Conservation (phyloP, 2,113 vertebrate genomes). For the Percina caprodes region DNA sequence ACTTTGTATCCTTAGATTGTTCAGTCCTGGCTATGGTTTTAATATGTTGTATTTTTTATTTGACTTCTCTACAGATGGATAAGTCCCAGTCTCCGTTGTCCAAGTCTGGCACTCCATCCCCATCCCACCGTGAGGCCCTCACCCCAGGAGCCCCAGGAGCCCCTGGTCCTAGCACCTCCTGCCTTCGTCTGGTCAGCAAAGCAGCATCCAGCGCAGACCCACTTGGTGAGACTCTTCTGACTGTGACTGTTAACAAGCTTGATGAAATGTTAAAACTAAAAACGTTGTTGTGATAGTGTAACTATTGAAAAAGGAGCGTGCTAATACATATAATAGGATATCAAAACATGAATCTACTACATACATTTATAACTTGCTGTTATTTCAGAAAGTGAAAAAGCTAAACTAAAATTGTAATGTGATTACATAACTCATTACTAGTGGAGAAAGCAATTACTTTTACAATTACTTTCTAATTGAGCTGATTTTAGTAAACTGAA, state of each 20-base stretch:
- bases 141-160: conserved; percentile 84
- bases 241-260: not conserved
- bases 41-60: not conserved
- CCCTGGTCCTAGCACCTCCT: conserved; percentile 87
- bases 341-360: not conserved
- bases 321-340: not conserved
- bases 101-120: conserved; percentile 86
- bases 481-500: not conserved
- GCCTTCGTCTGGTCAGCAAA: conserved; percentile 84
- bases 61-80: conserved; percentile 75
- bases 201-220: conserved; percentile 84
- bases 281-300: not conserved
- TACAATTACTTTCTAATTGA: not conserved
- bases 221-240: conserved; percentile 81
- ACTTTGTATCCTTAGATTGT: not conserved
- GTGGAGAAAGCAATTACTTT: not conserved
- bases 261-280: not conserved
- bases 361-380: not conserved
- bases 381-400: not conserved
- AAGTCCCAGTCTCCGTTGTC: conserved; percentile 83
- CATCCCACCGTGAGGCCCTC: conserved; percentile 82
- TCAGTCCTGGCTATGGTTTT: not conserved
- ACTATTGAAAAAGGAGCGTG: not conserved
- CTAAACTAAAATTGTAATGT: not conserved
- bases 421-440: not conserved